Percentiles rank a stretch among this genome's conserved stretches.
phyloP scores from a whole-genome alignment of 2,888 invertebrate species.

The Melinaea marsaeus region DNA sequence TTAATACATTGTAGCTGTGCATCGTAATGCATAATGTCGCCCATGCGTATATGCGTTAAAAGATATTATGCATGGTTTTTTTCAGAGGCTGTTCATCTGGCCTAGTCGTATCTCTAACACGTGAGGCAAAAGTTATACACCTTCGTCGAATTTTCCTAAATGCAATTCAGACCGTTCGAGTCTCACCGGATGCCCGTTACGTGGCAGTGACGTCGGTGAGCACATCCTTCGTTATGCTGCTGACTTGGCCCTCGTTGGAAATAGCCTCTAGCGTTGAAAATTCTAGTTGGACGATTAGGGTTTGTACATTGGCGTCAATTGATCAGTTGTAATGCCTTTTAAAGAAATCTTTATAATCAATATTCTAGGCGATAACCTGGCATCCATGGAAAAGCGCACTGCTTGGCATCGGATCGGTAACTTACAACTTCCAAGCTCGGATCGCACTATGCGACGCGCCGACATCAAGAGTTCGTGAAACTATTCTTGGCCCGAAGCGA shows the following conservation, averaged over 20 bases:
- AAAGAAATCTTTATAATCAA: not conserved
- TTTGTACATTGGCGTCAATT: slow-evolving; percentile 26
- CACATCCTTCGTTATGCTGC: slow-evolving; percentile 41
- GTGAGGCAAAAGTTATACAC: slow-evolving; percentile 35
- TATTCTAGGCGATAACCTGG: slow-evolving; percentile 58
- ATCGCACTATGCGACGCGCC: slow-evolving; percentile 59
- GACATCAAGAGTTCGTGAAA: slow-evolving; percentile 36
- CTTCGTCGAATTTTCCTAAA: slow-evolving; percentile 30
- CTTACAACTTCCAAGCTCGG: slow-evolving; percentile 37
- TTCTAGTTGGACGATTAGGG: slow-evolving; percentile 52
- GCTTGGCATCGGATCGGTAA: slow-evolving; percentile 53
- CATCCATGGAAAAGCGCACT: slow-evolving; percentile 71
- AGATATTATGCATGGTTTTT: not conserved
- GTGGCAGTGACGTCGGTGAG: slow-evolving; percentile 48
- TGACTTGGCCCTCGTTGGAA: slow-evolving; percentile 55
- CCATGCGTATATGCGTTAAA: no score
- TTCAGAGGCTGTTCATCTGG: slow-evolving; percentile 62
- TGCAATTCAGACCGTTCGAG: slow-evolving; percentile 44
- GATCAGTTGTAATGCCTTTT: not conserved
- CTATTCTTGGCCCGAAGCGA: slow-evolving; percentile 36
- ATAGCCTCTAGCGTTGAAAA: slow-evolving; percentile 37
- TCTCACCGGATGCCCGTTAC: slow-evolving; percentile 64
- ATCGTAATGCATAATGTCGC: no score
- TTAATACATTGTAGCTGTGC: not conserved
- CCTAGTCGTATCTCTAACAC: slow-evolving; percentile 42